Conservation (phyloP, 2,888 invertebrate genomes). For the Melitaea athalia region DNA sequence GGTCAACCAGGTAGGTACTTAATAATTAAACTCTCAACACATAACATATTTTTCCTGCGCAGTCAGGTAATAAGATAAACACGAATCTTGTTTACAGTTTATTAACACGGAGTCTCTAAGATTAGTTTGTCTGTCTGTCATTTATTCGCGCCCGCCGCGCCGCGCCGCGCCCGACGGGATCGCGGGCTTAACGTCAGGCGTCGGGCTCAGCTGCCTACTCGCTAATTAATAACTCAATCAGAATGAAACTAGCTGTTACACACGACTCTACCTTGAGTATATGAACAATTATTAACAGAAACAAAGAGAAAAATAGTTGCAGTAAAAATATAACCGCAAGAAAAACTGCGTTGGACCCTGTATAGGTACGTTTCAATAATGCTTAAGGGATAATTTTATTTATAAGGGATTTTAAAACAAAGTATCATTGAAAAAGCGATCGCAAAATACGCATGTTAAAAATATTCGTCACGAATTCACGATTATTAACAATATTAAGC, state of each 20-base stretch:
- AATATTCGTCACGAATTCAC: no score
- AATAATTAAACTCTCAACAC: no score
- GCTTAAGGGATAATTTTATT: no score
- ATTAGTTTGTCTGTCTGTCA: background rate
- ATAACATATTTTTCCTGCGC: background rate
- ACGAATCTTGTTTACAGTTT: background rate
- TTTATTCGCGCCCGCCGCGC: background rate
- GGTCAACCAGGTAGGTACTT: no score
- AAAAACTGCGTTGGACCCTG: no score
- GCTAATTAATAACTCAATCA: conserved; percentile 18
- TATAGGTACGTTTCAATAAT: no score
- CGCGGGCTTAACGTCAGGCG: conserved; percentile 8
- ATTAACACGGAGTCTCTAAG: background rate
- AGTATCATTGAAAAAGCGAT: no score
- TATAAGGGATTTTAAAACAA: no score
- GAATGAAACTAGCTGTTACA: background rate
- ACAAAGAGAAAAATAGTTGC: no score
- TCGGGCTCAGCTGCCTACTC: conserved; percentile 7
- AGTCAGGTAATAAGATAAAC: background rate
- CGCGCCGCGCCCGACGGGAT: background rate
- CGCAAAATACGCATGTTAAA: no score
- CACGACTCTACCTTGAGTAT: background rate
- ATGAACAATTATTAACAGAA: background rate
- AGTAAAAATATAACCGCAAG: no score
- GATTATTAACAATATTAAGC: no score